Conservation (phyloP, 2,797 vertebrate species). For the Leptodactylus fallax region DNA sequence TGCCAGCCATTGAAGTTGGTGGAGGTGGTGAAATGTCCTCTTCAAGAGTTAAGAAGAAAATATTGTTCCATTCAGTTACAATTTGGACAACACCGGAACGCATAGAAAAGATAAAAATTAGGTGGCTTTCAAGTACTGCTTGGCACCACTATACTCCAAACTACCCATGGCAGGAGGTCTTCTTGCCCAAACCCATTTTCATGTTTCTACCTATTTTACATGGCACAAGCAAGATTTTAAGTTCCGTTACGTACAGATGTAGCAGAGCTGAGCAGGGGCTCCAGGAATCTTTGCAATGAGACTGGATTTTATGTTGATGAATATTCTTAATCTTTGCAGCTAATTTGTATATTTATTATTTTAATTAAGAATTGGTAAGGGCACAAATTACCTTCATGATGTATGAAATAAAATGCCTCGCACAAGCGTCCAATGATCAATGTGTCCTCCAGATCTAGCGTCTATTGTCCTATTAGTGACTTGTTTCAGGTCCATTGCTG, state of each 20-base stretch:
- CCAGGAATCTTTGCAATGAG: neutral
- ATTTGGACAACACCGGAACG: too few species aligned
- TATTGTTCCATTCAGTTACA: too few species aligned
- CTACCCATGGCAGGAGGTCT: too few species aligned
- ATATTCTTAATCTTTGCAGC: neutral
- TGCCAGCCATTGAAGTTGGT: too few species aligned
- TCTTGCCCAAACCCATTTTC: too few species aligned
- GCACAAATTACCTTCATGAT: constrained; percentile 14
- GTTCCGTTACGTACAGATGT: neutral
- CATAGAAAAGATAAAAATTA: too few species aligned
- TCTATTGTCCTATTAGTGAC: constrained; percentile 28
- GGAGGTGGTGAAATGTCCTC: too few species aligned
- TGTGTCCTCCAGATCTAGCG: neutral
- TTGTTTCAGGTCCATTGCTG: constrained; percentile 30
- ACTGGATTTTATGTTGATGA: neutral
- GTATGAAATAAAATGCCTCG: constrained; percentile 1
- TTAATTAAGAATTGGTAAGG: neutral
- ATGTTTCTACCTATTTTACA: too few species aligned
- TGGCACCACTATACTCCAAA: too few species aligned
- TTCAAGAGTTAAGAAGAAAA: too few species aligned
- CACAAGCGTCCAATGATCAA: neutral
- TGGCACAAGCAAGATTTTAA: too few species aligned
- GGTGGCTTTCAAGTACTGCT: too few species aligned
- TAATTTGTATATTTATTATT: constrained; percentile 18
- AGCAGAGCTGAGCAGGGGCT: neutral